phyloP scores from a whole-genome alignment of 1,140 invertebrate genomes.

The Pseudomyrmex dendroicus region DNA sequence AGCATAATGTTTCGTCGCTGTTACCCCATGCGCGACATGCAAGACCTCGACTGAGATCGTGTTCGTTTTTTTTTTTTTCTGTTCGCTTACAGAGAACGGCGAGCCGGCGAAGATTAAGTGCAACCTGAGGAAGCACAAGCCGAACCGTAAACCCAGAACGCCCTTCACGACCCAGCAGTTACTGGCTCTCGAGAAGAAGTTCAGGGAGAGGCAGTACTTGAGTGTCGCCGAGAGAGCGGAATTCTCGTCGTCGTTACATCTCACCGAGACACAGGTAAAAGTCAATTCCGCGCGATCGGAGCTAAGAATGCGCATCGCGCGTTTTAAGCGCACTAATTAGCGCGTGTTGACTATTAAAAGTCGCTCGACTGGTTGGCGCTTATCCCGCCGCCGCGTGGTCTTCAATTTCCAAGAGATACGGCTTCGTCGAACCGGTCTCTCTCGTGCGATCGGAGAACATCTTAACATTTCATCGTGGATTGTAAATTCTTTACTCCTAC shows the following conservation, averaged over 20 bases:
- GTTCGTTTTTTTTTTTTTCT: constrained; percentile 21
- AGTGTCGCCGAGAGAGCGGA: constrained; percentile 98
- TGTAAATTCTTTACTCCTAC: not conserved
- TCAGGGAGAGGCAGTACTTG: constrained; percentile 97
- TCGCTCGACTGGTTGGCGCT: too few species aligned
- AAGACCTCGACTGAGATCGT: constrained; percentile 52
- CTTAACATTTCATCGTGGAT: not conserved
- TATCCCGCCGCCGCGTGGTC: too few species aligned
- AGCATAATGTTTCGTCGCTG: constrained; percentile 48
- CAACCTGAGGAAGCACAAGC: constrained; percentile 97
- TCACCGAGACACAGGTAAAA: constrained; percentile 96
- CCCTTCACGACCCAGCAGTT: constrained; percentile 99
- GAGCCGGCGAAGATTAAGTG: constrained; percentile 95
- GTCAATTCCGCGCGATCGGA: not conserved
- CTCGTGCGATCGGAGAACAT: not conserved
- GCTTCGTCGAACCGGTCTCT: not conserved
- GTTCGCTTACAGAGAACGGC: constrained; percentile 86
- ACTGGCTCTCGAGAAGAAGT: constrained; percentile 97
- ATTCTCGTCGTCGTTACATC: constrained; percentile 95
- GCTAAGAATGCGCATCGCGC: too few species aligned
- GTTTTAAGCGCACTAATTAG: too few species aligned
- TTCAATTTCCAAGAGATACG: not conserved
- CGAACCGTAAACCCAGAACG: constrained; percentile 98
- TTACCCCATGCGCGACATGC: constrained; percentile 39
- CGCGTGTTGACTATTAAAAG: too few species aligned